Percentiles rank a stretch among this genome's conserved stretches.
Conservation (phyloP, 23 tunicate genomes). For the Trididemnum nubilum region DNA sequence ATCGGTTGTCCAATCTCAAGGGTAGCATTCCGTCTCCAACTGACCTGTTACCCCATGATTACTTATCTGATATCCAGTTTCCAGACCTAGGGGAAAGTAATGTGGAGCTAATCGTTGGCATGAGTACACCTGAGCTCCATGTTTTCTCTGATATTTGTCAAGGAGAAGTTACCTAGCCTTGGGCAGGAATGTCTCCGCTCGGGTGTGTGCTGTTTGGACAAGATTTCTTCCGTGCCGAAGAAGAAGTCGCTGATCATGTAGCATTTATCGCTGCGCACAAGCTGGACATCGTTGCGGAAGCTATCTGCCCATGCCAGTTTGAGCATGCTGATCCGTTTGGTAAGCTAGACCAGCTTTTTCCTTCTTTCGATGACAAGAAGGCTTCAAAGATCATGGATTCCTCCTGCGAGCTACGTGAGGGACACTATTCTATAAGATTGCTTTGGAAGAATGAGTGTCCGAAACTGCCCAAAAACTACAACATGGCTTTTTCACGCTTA, state of each 20-base stretch:
- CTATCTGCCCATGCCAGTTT: slow-evolving; percentile 6
- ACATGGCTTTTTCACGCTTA: slow-evolving; percentile 16
- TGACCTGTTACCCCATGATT: not conserved
- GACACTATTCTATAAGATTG: slow-evolving; percentile 20
- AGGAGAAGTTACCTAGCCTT: not conserved
- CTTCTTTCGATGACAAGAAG: slow-evolving; percentile 5
- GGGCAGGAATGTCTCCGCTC: slow-evolving; percentile 1
- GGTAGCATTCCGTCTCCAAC: slow-evolving; percentile 6
- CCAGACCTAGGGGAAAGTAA: not conserved
- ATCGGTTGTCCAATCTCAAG: not conserved
- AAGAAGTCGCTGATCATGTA: not conserved
- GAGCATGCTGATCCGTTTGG: not conserved
- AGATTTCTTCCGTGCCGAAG: not conserved
- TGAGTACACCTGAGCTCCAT: slow-evolving; percentile 6
- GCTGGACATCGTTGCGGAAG: not conserved
- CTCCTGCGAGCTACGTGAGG: not conserved
- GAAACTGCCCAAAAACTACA: slow-evolving; percentile 22
- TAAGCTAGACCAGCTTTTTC: not conserved
- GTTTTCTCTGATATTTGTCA: not conserved
- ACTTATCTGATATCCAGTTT: slow-evolving; percentile 7
- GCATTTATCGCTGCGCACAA: not conserved
- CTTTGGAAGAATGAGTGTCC: not conserved
- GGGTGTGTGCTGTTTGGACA: slow-evolving; percentile 22
- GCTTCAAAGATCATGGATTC: not conserved
- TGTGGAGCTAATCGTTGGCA: slow-evolving; percentile 19